phyloP scores from a whole-genome alignment of 2,888 invertebrate species.

The Trileptium ribeirensis region DNA sequence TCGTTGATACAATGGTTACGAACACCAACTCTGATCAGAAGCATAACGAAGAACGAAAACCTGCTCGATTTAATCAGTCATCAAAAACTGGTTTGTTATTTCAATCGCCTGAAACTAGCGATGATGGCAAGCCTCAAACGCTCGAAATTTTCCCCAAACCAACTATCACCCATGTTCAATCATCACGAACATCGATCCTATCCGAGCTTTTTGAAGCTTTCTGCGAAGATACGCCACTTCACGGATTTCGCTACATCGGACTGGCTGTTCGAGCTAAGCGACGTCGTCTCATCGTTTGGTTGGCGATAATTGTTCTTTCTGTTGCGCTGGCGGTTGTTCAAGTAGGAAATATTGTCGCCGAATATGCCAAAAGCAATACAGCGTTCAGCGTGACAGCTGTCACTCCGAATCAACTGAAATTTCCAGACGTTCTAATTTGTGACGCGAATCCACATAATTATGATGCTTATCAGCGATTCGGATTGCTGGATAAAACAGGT shows the following conservation, averaged over 20 bases:
- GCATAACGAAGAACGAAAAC: too few relatives aligned
- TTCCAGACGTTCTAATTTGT: conserved; percentile 13
- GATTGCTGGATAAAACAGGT: not conserved
- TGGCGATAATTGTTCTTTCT: not conserved
- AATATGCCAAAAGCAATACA: not conserved
- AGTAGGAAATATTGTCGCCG: not conserved
- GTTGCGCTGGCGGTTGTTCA: not conserved
- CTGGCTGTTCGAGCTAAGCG: not conserved
- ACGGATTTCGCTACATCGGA: not conserved
- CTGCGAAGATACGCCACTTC: conserved; percentile 8
- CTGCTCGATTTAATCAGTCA: too few relatives aligned
- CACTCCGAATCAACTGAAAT: not conserved
- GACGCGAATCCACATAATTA: not conserved
- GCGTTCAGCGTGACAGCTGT: conserved; percentile 7
- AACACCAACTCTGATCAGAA: too few relatives aligned
- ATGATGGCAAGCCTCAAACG: too few relatives aligned
- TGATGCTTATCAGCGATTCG: not conserved
- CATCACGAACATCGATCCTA: not conserved
- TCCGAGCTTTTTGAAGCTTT: not conserved
- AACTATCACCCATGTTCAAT: too few relatives aligned
- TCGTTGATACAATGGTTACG: too few relatives aligned
- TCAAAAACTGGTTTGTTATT: too few relatives aligned
- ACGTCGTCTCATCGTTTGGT: not conserved
- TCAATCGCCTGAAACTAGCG: too few relatives aligned
- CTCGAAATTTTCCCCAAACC: too few relatives aligned